Percentiles rank a stretch among this genome's conserved stretches.
phyloP scores from a whole-genome alignment of 92 coral and sea anemone species.

The Epizoanthus illoricatus region DNA sequence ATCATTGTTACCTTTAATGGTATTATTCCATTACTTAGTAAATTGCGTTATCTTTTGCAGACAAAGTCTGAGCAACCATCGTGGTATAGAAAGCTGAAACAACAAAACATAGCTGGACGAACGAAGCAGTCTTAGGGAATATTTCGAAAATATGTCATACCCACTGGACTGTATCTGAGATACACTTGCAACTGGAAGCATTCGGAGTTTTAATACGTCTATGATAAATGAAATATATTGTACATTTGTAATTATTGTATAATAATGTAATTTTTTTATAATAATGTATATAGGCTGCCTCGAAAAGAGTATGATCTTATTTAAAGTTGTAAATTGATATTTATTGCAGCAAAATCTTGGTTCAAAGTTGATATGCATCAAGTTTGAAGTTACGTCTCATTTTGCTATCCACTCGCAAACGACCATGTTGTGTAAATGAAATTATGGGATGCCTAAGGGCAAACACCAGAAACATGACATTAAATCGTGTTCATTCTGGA shows the following conservation, averaged over 20 bases:
- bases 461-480: no score
- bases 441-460: no score
- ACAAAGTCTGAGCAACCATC: constrained; percentile 81
- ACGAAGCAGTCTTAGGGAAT: neutral
- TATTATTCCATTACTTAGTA: neutral
- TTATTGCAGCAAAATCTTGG: neutral
- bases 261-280: neutral
- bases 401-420: no score
- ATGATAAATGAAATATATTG: neutral
- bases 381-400: no score
- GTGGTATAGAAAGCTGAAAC: constrained; percentile 86
- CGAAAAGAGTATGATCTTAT: neutral
- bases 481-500: no score
- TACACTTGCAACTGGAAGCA: neutral
- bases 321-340: neutral
- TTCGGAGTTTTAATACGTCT: neutral
- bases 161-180: neutral
- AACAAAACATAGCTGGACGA: constrained; percentile 45
- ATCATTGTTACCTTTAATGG: no score
- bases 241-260: neutral
- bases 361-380: neutral
- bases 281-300: neutral
- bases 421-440: no score
- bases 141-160: neutral
- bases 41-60: constrained; percentile 41